Evolutionary conservation across 1,140 invertebrate species (phyloP).

Genomic region (Lepidurus arcticus): DNA sequence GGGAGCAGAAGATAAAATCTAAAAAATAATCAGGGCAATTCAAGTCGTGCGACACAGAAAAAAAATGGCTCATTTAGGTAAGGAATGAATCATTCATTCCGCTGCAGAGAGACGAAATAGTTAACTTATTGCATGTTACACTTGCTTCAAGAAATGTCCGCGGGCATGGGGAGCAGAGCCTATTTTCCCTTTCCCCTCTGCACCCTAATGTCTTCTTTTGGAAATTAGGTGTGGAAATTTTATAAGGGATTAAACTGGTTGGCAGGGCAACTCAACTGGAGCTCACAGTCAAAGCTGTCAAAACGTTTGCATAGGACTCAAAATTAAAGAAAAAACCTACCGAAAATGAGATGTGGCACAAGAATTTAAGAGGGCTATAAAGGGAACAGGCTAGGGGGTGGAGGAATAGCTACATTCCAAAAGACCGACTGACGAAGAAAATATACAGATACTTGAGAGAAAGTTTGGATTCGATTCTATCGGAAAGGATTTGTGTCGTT

Average conservation of each 20-base stretch:
- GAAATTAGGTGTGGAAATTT: slow-evolving; percentile 7
- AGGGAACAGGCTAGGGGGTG: neutral
- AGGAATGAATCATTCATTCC: slow-evolving; percentile 12
- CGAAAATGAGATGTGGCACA: neutral
- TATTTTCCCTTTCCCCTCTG: neutral
- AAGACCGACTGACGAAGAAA: neutral
- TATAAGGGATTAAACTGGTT: slow-evolving; percentile 12
- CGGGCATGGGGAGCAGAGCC: slow-evolving; percentile 19
- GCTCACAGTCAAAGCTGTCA: neutral
- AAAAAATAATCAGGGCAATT: neutral
- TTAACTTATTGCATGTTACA: slow-evolving; percentile 22
- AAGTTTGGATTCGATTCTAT: neutral
- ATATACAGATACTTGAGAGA: neutral
- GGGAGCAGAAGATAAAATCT: neutral
- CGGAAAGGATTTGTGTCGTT: slow-evolving; percentile 6
- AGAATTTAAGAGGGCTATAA: neutral
- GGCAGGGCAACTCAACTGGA: slow-evolving; percentile 3
- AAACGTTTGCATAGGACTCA: neutral
- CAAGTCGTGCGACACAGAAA: neutral
- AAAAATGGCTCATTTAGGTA: neutral
- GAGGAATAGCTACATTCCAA: neutral
- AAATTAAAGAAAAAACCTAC: neutral
- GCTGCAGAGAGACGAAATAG: slow-evolving; percentile 11
- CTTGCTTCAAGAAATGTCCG: neutral
- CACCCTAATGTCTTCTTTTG: neutral